These are phyloP conservation scores for Nemurella pictetii DNA, from an alignment of 2,888 invertebrate genomes.

Conservation along the genomic window DNA sequence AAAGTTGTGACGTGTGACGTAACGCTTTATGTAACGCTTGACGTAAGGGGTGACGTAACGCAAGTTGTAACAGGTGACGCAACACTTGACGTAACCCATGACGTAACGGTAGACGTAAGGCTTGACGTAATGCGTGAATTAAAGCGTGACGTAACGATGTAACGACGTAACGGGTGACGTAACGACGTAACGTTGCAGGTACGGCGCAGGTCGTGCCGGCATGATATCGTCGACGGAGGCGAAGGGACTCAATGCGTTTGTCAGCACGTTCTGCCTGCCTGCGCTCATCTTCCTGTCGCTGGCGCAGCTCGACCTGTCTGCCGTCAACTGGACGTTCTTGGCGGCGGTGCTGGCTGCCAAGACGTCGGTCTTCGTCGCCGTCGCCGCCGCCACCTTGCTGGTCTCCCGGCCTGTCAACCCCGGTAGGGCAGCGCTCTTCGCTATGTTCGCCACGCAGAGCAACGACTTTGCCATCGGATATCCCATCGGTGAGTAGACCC, in stretches of 20 bases:
- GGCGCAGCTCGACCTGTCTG: slow-evolving; percentile 78
- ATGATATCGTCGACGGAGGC: slow-evolving; percentile 81
- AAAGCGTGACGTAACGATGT: too few species aligned
- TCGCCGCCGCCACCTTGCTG: slow-evolving; percentile 74
- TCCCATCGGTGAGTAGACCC: slow-evolving; percentile 76
- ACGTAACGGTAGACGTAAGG: too few species aligned
- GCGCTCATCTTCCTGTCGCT: slow-evolving; percentile 88
- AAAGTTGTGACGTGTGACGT: too few species aligned
- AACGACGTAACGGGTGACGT: too few species aligned
- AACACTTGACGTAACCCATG: too few species aligned
- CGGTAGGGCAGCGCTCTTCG: slow-evolving; percentile 86
- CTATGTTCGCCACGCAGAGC: slow-evolving; percentile 94
- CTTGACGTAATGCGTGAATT: too few species aligned
- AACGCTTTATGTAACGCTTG: too few species aligned
- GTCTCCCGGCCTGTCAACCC: slow-evolving; percentile 78
- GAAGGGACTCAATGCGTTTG: slow-evolving; percentile 89
- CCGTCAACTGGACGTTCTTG: slow-evolving; percentile 92
- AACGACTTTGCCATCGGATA: slow-evolving; percentile 97
- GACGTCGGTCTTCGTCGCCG: slow-evolving; percentile 78
- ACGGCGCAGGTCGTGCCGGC: slow-evolving; percentile 81
- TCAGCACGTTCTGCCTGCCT: slow-evolving; percentile 91
- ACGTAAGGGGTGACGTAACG: too few species aligned
- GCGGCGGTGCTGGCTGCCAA: slow-evolving; percentile 83
- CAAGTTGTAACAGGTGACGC: too few species aligned
- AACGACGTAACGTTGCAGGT: too few species aligned